Conservation (phyloP, 2,797 vertebrate genomes). For the Melopsittacus undulatus region DNA sequence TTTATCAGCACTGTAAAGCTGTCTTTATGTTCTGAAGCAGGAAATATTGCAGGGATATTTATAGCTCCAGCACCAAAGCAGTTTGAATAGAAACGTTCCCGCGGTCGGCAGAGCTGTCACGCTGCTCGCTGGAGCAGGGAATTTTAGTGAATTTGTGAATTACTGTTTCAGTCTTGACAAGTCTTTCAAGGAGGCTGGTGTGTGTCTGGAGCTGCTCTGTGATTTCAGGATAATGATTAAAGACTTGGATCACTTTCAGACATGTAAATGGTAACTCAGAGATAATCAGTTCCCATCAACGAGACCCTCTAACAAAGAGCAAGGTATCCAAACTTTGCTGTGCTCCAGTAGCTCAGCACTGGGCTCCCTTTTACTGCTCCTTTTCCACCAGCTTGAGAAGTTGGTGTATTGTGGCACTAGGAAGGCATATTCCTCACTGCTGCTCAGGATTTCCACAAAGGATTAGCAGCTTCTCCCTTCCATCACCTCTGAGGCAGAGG, state of each 20-base stretch:
- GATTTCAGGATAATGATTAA: constrained; percentile 71
- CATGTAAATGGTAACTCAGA: constrained; percentile 27
- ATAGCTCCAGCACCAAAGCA: constrained; percentile 80
- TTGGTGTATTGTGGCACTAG: background rate
- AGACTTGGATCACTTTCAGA: constrained; percentile 59
- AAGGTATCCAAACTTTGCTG: background rate
- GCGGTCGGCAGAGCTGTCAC: constrained; percentile 79
- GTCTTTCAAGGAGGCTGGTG: constrained; percentile 72
- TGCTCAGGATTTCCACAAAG: background rate
- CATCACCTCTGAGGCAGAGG: background rate
- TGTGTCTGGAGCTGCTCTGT: constrained; percentile 69
- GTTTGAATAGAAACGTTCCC: constrained; percentile 84
- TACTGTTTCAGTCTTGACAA: constrained; percentile 78
- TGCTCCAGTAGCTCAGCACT: background rate
- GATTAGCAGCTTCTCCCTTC: background rate
- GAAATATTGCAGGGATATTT: constrained; percentile 84
- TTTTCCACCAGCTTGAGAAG: rapidly evolving
- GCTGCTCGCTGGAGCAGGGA: constrained; percentile 79
- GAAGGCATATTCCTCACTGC: rapidly evolving
- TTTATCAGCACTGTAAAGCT: constrained; percentile 86
- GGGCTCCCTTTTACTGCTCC: background rate
- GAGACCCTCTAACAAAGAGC: background rate
- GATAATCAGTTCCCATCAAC: background rate
- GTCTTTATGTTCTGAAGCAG: constrained; percentile 84
- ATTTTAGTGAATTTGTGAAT: constrained; percentile 82